These are phyloP conservation scores for Magallana ariakensis DNA, from an alignment of 1,140 invertebrate species.

Conservation along the genomic window DNA sequence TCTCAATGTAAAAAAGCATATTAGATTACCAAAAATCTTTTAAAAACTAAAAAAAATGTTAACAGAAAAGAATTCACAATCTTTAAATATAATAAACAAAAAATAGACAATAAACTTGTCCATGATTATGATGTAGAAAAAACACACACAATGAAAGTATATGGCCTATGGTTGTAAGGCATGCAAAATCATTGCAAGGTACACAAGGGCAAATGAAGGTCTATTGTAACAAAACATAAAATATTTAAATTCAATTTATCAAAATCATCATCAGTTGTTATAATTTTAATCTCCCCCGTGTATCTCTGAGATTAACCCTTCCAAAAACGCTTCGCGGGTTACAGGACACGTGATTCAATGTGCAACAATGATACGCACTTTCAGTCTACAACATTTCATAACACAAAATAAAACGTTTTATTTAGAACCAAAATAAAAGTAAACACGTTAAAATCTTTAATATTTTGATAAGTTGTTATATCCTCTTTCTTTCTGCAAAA, in stretches of 20 bases:
- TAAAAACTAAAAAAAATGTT: too few relatives aligned
- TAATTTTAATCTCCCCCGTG: too few relatives aligned
- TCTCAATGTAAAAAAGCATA: too few relatives aligned
- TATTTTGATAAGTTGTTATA: slow-evolving; percentile 32
- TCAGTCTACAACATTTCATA: neutral
- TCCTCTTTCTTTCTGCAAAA: slow-evolving; percentile 25
- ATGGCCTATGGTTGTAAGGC: too few relatives aligned
- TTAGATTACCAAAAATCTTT: too few relatives aligned
- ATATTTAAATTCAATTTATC: neutral
- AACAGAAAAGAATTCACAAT: too few relatives aligned
- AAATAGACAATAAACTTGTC: too few relatives aligned
- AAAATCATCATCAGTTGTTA: neutral
- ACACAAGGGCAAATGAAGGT: neutral
- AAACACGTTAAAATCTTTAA: neutral
- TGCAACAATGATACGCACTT: slow-evolving; percentile 36
- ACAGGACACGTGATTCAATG: slow-evolving; percentile 6
- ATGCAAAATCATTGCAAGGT: neutral
- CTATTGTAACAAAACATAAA: neutral
- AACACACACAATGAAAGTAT: too few relatives aligned
- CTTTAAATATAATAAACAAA: too few relatives aligned
- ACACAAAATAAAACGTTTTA: slow-evolving; percentile 18
- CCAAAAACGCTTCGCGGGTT: neutral
- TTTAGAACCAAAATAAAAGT: neutral
- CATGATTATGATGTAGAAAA: too few relatives aligned
- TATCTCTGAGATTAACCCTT: neutral